Evolutionary conservation across 1,140 invertebrate species (phyloP), one percentile per base, ranked within the genome.

Genomic region (Euschistus heros): DNA sequence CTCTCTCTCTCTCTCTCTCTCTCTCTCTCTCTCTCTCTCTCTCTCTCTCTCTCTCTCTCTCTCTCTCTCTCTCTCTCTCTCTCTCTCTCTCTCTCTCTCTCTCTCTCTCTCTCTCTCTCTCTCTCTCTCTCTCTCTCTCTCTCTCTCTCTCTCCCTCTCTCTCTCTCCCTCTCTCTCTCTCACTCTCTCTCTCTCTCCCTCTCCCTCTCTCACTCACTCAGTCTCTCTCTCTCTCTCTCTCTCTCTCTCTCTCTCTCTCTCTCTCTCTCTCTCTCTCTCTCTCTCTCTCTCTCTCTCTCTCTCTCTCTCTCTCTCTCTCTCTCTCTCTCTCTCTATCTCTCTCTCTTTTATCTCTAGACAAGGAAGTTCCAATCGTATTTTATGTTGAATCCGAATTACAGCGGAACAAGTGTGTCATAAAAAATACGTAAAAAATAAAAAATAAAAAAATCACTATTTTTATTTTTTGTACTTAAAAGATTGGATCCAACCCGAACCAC

Each of bases 271-370:
- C 44, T 65, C 27, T 18, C 37, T 52, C 37, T 33, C 27, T 30
- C 62, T 37, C n/a, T 54, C 26, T 54, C 13, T 24, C 26, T 47
- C 37, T 52, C 37, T n/a, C 17, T 33, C 13, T 37, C n/a, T 30
- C 20, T 14, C 30, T 65, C 37, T 33, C 10, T 63, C 42, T 63
- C 62, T 63, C 62, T 63, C 42, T 63, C 62, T 63, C 62, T 63
- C 20, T 14, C 30, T 65, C 37, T 33, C 10, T 63, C 42, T 63
- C 62, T 63, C 62, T 63, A 14, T 63, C 62, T 63, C 62, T 63
- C 42, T 63, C 62, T 63, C 62, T 63, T 22, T 63, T 37, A 47
- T 22, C 46, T 37, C 46, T 37, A 47, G 52, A 55, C 8, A 55
- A 44, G 17, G 17, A 44, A 17, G 42, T 44, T 17, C 42, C n/a